A percentile compares a stretch with the other conserved stretches of the same genome.
These are phyloP conservation scores for Pogonognathellus flavescens DNA, from an alignment of 1,140 invertebrate species.

Conservation along the genomic window DNA sequence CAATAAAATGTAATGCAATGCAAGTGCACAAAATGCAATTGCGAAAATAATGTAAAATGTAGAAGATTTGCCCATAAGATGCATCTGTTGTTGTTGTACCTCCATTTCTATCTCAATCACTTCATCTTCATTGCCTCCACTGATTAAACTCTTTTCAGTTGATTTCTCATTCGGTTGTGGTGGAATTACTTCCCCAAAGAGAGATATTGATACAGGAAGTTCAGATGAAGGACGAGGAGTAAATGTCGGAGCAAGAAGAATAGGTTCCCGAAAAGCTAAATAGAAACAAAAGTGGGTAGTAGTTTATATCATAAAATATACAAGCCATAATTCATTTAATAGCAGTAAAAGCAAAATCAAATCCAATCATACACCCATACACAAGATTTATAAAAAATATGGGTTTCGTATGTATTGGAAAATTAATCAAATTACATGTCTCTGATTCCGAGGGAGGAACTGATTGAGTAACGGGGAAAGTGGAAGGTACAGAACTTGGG, in stretches of 20 bases:
- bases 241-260: neutral
- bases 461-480: too few relatives aligned
- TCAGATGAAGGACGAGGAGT: neutral
- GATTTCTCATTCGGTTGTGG: neutral
- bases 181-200: neutral
- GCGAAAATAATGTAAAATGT: neutral
- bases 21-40: neutral
- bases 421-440: too few relatives aligned
- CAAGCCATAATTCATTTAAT: too few relatives aligned
- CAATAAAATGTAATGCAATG: neutral
- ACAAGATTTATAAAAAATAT: too few relatives aligned
- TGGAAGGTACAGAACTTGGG: too few relatives aligned
- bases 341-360: too few relatives aligned
- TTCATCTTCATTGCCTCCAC: neutral
- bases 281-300: neutral
- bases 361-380: too few relatives aligned
- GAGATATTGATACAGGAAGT: neutral
- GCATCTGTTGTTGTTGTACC: neutral
- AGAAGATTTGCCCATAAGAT: neutral
- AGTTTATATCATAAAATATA: too few relatives aligned
- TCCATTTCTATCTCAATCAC: neutral
- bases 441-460: too few relatives aligned
- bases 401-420: too few relatives aligned
- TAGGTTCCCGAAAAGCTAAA: constrained; percentile 7
- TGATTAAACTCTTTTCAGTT: neutral